Base-by-base conservation (phyloP, 2,888 invertebrate genomes). In the Aphelenchoides bicaudatus region DNA sequence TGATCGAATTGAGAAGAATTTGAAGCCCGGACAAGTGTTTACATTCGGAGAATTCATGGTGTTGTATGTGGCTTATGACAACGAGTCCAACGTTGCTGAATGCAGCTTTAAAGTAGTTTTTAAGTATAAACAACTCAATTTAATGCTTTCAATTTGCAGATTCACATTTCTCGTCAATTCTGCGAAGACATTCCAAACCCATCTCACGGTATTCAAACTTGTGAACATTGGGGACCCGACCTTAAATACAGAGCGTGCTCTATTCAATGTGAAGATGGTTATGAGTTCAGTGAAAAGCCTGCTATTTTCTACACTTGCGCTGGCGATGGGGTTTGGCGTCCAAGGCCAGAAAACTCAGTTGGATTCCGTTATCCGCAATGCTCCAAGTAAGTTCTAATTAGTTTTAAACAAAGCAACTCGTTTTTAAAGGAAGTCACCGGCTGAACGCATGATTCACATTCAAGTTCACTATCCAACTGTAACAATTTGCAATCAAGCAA, bases 241-340 rank as follows among this genome's bases (percentile, higher is more conserved):
- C 90, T 92, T 39, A 67, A 66, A 55, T 78, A 68, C 63, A 69
- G 82, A 89, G 76, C 92, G 1, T 94, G 93, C 80, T 90, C 91
- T 81, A 91, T 81, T 13, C 71, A 73, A 39, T 82, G 82, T 66
- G 66, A 73, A 23, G 70, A 75, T 55, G 77, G 78, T 27, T 71
- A 66, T 46, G 73, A 71, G 68, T 96, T 96, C 83, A 91, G 92
- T 0, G 88, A 90, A 78, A 86, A 87, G 57, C 89, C 92, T n/a
- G 92, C 94, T 0, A 88, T 89, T 69, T 94, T 94, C 84, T 96
- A 92, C 80, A 91, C 91, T 0, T 96, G 96, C 79, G 93, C 92
- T n/a, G 89, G 89, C 54, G 93, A 94, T 86, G 96, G 94, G 38
- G 89, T 91, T 82, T 96, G 94, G 96, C 85, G 91, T 70, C 93